Evolutionary conservation across 2,888 invertebrate genomes (phyloP).

Genomic region (Diabrotica balteata): DNA sequence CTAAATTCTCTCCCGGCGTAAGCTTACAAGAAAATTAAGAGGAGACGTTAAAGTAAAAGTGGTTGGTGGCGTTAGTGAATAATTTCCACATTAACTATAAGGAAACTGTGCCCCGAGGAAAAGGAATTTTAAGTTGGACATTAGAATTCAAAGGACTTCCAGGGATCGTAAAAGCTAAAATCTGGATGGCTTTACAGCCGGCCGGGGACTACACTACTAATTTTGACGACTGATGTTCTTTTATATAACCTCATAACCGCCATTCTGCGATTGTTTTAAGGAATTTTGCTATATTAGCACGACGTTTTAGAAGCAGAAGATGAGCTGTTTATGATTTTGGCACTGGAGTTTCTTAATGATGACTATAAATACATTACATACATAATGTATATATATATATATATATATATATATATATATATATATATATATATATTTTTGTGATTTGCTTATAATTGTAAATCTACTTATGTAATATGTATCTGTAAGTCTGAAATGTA

Average conservation of each 20-base stretch:
- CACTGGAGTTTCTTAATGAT: no score
- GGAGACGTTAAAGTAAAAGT: conserved; percentile 40
- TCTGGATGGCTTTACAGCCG: conserved; percentile 50
- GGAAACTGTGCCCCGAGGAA: conserved; percentile 37
- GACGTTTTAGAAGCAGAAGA: neutral
- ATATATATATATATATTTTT: no score
- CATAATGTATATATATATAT: no score
- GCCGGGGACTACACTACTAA: conserved; percentile 45
- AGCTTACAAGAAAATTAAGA: conserved; percentile 34
- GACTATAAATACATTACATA: no score
- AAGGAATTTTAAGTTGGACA: conserved; percentile 48
- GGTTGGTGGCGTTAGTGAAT: conserved; percentile 42
- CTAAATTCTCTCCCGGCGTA: conserved; percentile 18
- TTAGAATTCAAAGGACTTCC: conserved; percentile 48
- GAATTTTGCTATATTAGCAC: conserved; percentile 6
- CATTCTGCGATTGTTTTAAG: conserved; percentile 17
- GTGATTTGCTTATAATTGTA: no score
- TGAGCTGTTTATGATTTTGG: no score
- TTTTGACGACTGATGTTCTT: conserved; percentile 43
- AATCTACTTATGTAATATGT: no score
- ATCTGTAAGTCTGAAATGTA: no score
- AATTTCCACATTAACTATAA: conserved; percentile 44
- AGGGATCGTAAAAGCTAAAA: conserved; percentile 47
- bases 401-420: no score
- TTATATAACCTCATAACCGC: conserved; percentile 23